These are phyloP conservation scores for Ramphastos sulfuratus DNA, from an alignment of 2,113 vertebrate genomes.

Conservation along the genomic window DNA sequence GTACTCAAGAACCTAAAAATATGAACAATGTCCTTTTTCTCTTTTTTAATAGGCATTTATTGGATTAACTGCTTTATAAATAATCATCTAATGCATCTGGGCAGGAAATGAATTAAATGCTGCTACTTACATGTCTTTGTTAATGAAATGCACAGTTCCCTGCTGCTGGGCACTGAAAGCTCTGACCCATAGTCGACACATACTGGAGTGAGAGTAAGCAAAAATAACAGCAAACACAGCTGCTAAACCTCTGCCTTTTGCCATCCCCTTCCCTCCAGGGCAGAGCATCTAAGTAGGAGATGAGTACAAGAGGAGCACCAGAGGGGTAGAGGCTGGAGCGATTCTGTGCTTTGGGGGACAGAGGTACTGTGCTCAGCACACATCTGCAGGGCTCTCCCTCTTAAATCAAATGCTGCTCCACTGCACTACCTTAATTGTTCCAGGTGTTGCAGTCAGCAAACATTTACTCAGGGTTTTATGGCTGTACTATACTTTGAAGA, in stretches of 20 bases:
- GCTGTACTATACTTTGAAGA: neutral
- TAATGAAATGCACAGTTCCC: neutral
- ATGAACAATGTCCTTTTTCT: neutral
- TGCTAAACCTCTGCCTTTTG: neutral
- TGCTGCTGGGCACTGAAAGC: neutral
- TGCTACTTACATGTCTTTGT: neutral
- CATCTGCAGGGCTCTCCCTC: constrained; percentile 21
- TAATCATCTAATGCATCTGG: neutral
- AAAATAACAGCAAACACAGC: constrained; percentile 37
- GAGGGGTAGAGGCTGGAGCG: neutral
- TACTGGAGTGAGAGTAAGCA: neutral
- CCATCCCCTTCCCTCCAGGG: neutral
- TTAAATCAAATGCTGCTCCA: constrained; percentile 47
- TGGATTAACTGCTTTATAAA: neutral
- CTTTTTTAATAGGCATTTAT: neutral
- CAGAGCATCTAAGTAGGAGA: neutral
- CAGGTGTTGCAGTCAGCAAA: constrained; percentile 68
- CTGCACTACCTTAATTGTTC: constrained; percentile 54
- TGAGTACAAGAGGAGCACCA: neutral
- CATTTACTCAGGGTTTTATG: constrained; percentile 55
- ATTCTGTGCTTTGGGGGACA: constrained; percentile 4
- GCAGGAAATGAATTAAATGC: neutral
- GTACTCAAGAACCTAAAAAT: neutral
- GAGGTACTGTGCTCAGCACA: constrained; percentile 4
- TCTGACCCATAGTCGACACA: neutral